Percentiles rank a stretch among this genome's conserved stretches.
These are phyloP conservation scores for Drosophila setosimentum DNA, from an alignment of 2,888 invertebrate genomes.

Conservation along the genomic window DNA sequence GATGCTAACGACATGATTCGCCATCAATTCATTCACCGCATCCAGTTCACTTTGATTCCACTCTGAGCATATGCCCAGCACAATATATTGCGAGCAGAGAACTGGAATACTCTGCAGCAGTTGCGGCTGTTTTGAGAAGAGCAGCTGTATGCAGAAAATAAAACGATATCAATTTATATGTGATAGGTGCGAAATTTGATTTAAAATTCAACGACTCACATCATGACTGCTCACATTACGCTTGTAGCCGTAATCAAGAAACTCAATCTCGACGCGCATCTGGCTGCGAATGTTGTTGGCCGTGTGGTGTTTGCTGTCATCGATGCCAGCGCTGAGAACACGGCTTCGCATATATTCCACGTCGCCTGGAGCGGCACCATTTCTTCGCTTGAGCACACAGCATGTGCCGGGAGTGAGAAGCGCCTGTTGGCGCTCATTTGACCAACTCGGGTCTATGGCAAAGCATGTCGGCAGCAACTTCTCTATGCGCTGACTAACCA, in stretches of 20 bases:
- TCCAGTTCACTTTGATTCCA: slow-evolving; percentile 80
- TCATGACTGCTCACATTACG: slow-evolving; percentile 87
- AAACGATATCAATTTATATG: slow-evolving; percentile 25
- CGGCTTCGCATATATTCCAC: slow-evolving; percentile 84
- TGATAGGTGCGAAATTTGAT: neutral
- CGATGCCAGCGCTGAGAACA: slow-evolving; percentile 75
- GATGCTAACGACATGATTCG: slow-evolving; percentile 76
- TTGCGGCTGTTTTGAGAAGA: slow-evolving; percentile 81
- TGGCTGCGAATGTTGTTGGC: slow-evolving; percentile 81
- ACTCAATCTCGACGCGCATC: slow-evolving; percentile 88
- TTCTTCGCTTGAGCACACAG: slow-evolving; percentile 85
- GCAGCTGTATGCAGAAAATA: slow-evolving; percentile 60
- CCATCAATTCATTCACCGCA: slow-evolving; percentile 73
- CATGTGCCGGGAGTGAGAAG: slow-evolving; percentile 74
- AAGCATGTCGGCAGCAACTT: slow-evolving; percentile 78
- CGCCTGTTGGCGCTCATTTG: slow-evolving; percentile 74
- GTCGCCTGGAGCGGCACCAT: slow-evolving; percentile 75
- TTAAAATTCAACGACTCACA: slow-evolving; percentile 80
- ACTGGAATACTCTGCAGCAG: slow-evolving; percentile 76
- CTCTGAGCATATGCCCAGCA: slow-evolving; percentile 82
- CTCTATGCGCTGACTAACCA: slow-evolving; percentile 80
- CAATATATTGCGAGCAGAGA: slow-evolving; percentile 80
- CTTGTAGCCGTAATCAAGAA: slow-evolving; percentile 90
- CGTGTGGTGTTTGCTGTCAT: slow-evolving; percentile 32
- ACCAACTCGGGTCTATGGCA: slow-evolving; percentile 76